Evolutionary conservation across 2,113 vertebrate genomes (phyloP).

Genomic region (Isurus oxyrinchus): DNA sequence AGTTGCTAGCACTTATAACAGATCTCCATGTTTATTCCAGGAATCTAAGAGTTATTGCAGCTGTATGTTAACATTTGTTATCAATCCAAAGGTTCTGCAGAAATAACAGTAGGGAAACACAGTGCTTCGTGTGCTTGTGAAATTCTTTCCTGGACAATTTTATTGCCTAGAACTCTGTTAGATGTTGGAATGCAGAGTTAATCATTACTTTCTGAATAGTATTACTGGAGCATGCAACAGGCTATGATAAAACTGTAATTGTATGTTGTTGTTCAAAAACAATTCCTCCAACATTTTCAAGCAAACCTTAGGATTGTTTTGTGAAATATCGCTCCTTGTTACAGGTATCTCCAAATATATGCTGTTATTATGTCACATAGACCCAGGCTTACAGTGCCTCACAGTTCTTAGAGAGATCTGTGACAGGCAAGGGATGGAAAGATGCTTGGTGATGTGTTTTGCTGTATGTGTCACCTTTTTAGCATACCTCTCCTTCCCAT

Average conservation of each 20-base stretch:
- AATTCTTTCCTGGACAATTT: slow-evolving; percentile 9
- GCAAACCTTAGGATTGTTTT: background rate
- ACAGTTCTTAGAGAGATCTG: background rate
- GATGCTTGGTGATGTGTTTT: background rate
- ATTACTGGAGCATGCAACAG: background rate
- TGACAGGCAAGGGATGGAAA: background rate
- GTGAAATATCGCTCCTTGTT: background rate
- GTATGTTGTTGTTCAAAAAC: background rate
- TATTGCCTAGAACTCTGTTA: background rate
- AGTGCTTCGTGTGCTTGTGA: background rate
- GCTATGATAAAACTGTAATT: background rate
- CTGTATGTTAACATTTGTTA: background rate
- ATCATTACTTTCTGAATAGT: background rate
- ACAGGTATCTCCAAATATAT: background rate
- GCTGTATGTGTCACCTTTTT: background rate
- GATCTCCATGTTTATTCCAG: background rate
- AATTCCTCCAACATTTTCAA: background rate
- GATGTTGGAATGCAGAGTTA: background rate
- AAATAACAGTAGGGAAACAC: background rate
- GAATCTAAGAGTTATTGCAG: background rate
- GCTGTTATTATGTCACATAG: background rate
- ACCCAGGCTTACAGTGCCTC: background rate
- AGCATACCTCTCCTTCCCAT: background rate
- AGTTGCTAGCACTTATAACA: background rate
- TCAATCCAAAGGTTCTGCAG: background rate